Evolutionary conservation across 64 coral and sea anemone genomes (phyloP).

Genomic region (Pocillopora damicornis): DNA sequence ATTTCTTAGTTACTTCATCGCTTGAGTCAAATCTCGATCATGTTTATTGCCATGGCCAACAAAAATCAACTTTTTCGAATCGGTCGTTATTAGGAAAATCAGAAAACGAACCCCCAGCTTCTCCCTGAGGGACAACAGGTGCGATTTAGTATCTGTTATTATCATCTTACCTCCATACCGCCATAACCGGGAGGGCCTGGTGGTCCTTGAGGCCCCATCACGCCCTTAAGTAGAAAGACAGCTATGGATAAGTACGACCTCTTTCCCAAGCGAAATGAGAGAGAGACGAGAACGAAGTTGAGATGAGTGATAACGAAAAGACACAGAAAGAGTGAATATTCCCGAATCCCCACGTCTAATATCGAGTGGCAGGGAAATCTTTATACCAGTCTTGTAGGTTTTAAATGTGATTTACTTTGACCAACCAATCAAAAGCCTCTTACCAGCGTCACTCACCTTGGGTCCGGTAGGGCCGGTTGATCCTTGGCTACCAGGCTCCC

Average conservation of each 20-base stretch:
- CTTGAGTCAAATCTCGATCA: no score
- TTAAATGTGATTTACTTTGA: not conserved
- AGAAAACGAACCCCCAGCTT: no score
- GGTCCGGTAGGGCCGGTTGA: not conserved
- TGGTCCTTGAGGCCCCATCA: not conserved
- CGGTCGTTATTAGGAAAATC: no score
- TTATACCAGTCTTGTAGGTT: not conserved
- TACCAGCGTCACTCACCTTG: not conserved
- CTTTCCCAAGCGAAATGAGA: not conserved
- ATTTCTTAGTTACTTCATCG: no score
- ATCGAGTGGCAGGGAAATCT: not conserved
- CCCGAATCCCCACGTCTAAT: not conserved
- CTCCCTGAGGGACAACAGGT: no score
- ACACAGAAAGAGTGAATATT: no score
- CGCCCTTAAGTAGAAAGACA: not conserved
- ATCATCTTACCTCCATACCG: not conserved
- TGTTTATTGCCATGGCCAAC: not conserved
- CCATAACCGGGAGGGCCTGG: conserved; percentile 1
- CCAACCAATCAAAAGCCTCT: not conserved
- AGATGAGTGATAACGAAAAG: no score
- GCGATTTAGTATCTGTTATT: not conserved
- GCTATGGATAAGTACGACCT: not conserved
- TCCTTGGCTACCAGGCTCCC: not conserved
- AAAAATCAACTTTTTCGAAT: no score
- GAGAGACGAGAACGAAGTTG: not conserved